A percentile compares a stretch with the other conserved stretches of the same genome.
These are phyloP conservation scores for Dendrocopos noguchii DNA, from an alignment of 2,113 vertebrate genomes.

Conservation along the genomic window DNA sequence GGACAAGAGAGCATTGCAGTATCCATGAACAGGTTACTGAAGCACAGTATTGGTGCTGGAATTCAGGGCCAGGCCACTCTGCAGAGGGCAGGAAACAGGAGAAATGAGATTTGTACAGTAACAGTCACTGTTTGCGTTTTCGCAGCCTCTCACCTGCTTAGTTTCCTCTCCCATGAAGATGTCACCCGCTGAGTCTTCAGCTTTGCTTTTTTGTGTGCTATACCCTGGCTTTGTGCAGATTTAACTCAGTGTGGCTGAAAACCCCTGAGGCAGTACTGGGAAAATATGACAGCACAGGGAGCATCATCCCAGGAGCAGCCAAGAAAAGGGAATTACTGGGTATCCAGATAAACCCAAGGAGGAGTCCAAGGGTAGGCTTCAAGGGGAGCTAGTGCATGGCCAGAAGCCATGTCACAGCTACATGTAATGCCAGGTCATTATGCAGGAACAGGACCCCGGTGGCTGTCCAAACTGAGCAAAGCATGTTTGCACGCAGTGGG, in stretches of 20 bases:
- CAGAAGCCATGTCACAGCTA: neutral
- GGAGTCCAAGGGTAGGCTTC: neutral
- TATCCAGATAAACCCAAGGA: neutral
- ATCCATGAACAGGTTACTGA: neutral
- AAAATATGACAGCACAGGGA: neutral
- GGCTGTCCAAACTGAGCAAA: neutral
- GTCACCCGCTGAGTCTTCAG: neutral
- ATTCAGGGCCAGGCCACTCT: accelerated
- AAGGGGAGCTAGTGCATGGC: neutral
- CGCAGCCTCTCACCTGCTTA: neutral
- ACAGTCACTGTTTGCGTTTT: accelerated
- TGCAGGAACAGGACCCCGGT: neutral
- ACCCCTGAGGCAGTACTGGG: neutral
- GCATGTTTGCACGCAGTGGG: neutral
- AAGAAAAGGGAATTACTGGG: neutral
- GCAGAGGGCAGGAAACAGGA: neutral
- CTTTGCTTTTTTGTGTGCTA: neutral
- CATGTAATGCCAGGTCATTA: neutral
- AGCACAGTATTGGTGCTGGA: neutral
- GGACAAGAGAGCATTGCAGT: neutral
- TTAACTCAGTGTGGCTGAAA: neutral
- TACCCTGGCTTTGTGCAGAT: neutral
- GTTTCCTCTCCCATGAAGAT: neutral
- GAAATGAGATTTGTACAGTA: neutral
- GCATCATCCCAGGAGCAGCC: neutral